Evolutionary conservation across 2,797 vertebrate species (phyloP), one percentile per base, ranked within the genome.

Genomic region (Falco cherrug): DNA sequence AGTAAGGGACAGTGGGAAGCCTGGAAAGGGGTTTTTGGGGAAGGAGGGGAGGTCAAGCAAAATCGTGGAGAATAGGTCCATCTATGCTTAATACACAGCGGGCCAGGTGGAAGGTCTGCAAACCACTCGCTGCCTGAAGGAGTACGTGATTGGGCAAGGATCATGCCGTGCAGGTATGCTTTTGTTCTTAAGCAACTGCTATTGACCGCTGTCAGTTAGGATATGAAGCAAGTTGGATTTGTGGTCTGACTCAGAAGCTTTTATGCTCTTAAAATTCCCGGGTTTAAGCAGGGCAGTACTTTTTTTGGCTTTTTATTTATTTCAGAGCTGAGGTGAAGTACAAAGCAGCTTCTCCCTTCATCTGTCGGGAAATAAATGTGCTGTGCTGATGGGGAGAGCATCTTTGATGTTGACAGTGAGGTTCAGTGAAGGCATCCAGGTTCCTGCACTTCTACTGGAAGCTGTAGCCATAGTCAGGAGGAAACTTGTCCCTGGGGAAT

Each of bases 281-380:
- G 17, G 25, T 75, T 75, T 43, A 57, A 39, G 61, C 65, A 84
- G 41, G 53, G 39, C 18, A 41, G 14, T 29, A 13, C 43, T 54
- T 67, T 70, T 70, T 77, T 85, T 28, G 75, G 50, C 76, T 86
- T 69, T 90, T 75, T n/a, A 43, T 59, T 92, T 76, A 37, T 93
- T 84, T 96, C 57, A 81, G 67, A 64, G 35, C 47, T 7, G 9
- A 65, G 33, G 35, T n/a, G 13, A 91, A 39, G 24, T 26, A 75
- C 18, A 14, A 81, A 90, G 45, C 29, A 87, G 16, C 35, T 87
- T 74, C 35, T 81, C 6, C 11, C 41, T 80, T 70, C 51, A 35
- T 83, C 83, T 88, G 25, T 67, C 16, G 35, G 71, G 47, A 75
- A 79, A 26, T 37, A 61, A 82, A 73, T 35, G 61, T 47, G 59